Percentiles rank a stretch among this genome's conserved stretches.
phyloP scores from a whole-genome alignment of 2,888 invertebrate genomes.

The Seira musarum region DNA sequence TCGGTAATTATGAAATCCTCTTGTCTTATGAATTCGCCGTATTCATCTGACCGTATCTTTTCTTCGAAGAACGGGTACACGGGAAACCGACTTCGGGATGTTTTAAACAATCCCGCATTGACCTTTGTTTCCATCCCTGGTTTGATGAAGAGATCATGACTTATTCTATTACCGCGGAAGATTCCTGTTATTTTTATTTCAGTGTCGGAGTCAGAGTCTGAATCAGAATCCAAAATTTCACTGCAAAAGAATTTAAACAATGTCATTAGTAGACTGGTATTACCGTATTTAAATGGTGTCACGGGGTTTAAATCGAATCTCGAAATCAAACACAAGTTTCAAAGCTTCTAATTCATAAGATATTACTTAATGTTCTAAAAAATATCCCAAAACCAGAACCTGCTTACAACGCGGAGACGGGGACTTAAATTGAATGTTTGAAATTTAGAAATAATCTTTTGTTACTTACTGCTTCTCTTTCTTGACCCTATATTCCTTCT shows the following conservation, averaged over 20 bases:
- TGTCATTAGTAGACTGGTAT: too few relatives aligned
- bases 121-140: constrained; percentile 77
- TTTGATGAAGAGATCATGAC: constrained; percentile 91
- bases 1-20: constrained; percentile 79
- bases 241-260: too few relatives aligned
- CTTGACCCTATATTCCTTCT: constrained; percentile 70
- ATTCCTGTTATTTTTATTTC: constrained; percentile 89
- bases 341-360: too few relatives aligned
- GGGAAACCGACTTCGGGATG: constrained; percentile 92
- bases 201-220: constrained; percentile 85
- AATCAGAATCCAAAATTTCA: constrained; percentile 65
- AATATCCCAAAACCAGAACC: too few relatives aligned
- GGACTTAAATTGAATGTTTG: too few relatives aligned
- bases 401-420: too few relatives aligned
- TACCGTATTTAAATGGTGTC: too few relatives aligned
- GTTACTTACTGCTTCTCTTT: constrained; percentile 69
- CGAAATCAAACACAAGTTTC: too few relatives aligned
- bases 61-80: constrained; percentile 98
- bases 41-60: constrained; percentile 92
- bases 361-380: too few relatives aligned
- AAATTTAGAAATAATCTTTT: too few relatives aligned
- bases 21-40: constrained; percentile 92
- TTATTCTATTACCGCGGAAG: constrained; percentile 76
- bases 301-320: too few relatives aligned
- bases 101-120: constrained; percentile 87